A percentile compares a stretch with the other conserved stretches of the same genome.
phyloP scores from a whole-genome alignment of 2,113 vertebrate genomes.

The Barnardius zonarius region DNA sequence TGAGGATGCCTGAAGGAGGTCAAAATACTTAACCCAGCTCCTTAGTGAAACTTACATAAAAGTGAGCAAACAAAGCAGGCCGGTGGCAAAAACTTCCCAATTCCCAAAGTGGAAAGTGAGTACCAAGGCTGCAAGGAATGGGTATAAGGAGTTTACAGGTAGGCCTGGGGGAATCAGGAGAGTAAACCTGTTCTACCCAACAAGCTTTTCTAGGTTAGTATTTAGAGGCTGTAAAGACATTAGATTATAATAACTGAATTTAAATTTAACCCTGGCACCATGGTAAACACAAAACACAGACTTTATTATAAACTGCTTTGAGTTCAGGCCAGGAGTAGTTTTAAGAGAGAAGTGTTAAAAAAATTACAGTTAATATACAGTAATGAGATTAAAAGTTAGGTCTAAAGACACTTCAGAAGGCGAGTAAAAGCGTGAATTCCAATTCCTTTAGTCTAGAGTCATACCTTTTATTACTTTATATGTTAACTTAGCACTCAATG shows the following conservation, averaged over 20 bases:
- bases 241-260: neutral
- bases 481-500: neutral
- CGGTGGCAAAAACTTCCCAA: neutral
- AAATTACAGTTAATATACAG: neutral
- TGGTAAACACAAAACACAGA: neutral
- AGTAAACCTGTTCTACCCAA: neutral
- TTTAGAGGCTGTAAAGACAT: neutral
- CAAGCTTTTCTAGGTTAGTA: neutral
- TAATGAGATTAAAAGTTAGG: neutral
- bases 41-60: conserved; percentile 26
- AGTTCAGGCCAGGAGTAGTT: neutral
- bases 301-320: neutral
- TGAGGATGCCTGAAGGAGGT: conserved; percentile 52
- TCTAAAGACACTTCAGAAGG: neutral
- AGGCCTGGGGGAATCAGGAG: neutral
- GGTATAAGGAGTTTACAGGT: neutral
- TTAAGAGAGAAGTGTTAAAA: neutral
- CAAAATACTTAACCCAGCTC: conserved; percentile 55
- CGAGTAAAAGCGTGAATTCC: neutral
- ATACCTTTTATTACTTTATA: neutral
- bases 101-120: neutral
- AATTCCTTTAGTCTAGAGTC: neutral
- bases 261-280: neutral
- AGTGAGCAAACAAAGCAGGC: conserved; percentile 45
- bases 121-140: neutral